Evolutionary conservation across 2,113 vertebrate genomes (phyloP).

Genomic region (Reinhardtius hippoglossoides): DNA sequence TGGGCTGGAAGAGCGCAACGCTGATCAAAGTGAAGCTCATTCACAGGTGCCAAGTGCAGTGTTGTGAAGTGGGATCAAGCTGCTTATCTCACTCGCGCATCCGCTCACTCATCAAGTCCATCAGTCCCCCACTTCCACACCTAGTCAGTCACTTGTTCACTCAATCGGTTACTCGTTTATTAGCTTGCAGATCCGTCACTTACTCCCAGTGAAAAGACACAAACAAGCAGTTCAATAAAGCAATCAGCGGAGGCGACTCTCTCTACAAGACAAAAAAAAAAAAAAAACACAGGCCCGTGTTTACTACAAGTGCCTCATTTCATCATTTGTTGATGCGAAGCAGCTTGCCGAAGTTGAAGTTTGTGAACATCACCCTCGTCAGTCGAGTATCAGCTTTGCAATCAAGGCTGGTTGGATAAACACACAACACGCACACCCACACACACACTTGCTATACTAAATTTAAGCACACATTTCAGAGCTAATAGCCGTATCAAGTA

Average conservation of each 20-base stretch:
- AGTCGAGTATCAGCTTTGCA: slow-evolving; percentile 14
- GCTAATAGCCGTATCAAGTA: not conserved
- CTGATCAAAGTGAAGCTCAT: slow-evolving; percentile 74
- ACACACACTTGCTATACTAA: not conserved
- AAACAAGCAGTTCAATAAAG: slow-evolving; percentile 58
- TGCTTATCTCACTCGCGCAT: slow-evolving; percentile 65
- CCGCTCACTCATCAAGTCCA: slow-evolving; percentile 53
- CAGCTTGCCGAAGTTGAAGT: slow-evolving; percentile 42
- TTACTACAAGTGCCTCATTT: slow-evolving; percentile 46
- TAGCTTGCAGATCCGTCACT: slow-evolving; percentile 46
- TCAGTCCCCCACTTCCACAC: slow-evolving; percentile 49
- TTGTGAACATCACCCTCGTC: slow-evolving; percentile 23
- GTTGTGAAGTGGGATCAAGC: slow-evolving; percentile 64
- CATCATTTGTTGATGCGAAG: slow-evolving; percentile 54
- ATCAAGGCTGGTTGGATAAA: slow-evolving; percentile 24
- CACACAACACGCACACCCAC: not conserved
- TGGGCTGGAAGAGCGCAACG: slow-evolving; percentile 39
- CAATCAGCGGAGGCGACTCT: slow-evolving; percentile 39
- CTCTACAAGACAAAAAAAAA: not conserved
- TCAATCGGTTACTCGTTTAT: slow-evolving; percentile 43
- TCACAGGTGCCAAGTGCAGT: slow-evolving; percentile 58
- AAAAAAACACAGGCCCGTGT: slow-evolving; percentile 9
- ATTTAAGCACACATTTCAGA: not conserved
- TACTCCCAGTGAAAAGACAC: slow-evolving; percentile 30
- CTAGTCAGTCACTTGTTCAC: slow-evolving; percentile 32